phyloP scores from a whole-genome alignment of 2,797 vertebrate genomes.

The Apogon hyalosoma region DNA sequence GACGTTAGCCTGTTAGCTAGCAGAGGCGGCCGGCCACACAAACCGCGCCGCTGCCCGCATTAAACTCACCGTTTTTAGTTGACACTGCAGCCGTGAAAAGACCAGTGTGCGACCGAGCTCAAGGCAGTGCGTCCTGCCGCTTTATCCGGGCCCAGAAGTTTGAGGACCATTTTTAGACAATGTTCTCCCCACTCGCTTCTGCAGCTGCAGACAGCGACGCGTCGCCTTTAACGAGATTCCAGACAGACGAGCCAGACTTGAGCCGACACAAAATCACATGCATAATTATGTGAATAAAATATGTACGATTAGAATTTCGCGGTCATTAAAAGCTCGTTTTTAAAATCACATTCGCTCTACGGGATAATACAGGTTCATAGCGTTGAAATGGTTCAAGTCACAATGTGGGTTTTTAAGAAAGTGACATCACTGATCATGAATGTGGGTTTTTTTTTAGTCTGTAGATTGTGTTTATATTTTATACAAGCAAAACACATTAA shows the following conservation, averaged over 20 bases:
- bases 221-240: conserved; percentile 79
- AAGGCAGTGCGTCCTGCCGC: conserved; percentile 34
- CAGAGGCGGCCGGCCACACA: not conserved
- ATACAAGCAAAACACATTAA: too few species aligned
- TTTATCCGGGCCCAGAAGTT: conserved; percentile 33
- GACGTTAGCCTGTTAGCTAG: conserved; percentile 72
- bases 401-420: too few species aligned
- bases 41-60: not conserved
- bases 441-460: too few species aligned
- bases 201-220: conserved; percentile 67
- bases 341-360: too few species aligned
- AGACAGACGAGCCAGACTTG: conserved; percentile 79
- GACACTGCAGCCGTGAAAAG: conserved; percentile 28
- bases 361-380: too few species aligned
- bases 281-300: conserved; percentile 3
- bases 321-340: too few species aligned
- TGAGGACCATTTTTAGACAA: conserved; percentile 46
- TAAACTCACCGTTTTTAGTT: conserved; percentile 61
- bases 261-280: conserved; percentile 76
- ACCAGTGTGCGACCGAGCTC: conserved; percentile 7
- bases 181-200: conserved; percentile 27
- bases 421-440: too few species aligned
- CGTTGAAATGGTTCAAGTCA: too few species aligned
- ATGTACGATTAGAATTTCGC: too few species aligned
- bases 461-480: too few species aligned